phyloP scores from a whole-genome alignment of 2,113 vertebrate species.

The Ciconia boyciana region DNA sequence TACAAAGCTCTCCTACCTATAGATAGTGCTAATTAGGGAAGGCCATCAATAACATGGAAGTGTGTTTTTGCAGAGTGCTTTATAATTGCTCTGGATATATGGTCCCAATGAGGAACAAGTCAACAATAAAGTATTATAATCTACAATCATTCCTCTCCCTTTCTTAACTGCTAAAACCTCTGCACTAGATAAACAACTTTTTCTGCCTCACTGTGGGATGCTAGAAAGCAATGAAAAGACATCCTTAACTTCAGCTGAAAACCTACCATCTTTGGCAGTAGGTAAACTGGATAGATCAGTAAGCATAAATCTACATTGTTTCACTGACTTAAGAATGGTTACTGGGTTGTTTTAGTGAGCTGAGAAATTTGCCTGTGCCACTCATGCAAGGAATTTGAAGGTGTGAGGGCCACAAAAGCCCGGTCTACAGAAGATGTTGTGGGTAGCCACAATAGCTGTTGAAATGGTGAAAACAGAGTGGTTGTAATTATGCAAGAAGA shows the following conservation, averaged over 20 bases:
- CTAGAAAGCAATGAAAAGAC: not conserved
- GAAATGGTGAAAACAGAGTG: not conserved
- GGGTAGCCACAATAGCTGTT: not conserved
- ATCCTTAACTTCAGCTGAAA: not conserved
- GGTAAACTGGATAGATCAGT: not conserved
- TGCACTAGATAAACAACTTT: not conserved
- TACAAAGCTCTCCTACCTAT: not conserved
- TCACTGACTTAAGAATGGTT: not conserved
- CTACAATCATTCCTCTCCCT: not conserved
- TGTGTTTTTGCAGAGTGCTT: not conserved
- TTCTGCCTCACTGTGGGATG: not conserved
- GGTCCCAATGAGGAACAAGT: not conserved
- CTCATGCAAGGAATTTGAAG: not conserved
- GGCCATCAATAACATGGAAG: not conserved
- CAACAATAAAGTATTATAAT: not conserved
- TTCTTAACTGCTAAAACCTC: not conserved
- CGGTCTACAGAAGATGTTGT: not conserved
- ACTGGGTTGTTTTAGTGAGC: not conserved
- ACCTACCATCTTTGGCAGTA: not conserved
- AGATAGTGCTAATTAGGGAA: not conserved
- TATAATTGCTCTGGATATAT: not conserved
- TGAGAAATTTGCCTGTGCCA: not conserved
- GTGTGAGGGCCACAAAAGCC: not conserved
- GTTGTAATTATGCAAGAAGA: not conserved
- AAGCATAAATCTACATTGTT: not conserved